Base-by-base conservation (phyloP, 2,888 invertebrate species). In the Torymus texanus region DNA sequence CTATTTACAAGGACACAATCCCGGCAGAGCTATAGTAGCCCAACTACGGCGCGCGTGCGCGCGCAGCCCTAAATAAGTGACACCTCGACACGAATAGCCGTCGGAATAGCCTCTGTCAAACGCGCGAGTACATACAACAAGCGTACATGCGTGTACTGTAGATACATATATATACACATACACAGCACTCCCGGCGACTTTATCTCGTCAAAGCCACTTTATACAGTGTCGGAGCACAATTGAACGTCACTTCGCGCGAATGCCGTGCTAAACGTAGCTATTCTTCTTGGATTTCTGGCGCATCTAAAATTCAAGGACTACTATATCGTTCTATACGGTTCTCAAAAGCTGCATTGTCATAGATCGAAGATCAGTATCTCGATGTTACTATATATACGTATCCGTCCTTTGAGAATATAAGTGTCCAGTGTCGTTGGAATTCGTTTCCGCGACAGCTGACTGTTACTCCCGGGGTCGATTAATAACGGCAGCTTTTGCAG, bases 251-350 rank as follows among this genome's bases (percentile, higher is more conserved):
- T 12, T 16, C 68, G 18, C 50, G 41, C 55, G 62, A n/a, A 24
- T 56, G 41, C 12, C 14, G 29, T 10, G 10, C 51, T 58, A 66
- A 74, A 74, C 50, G 68, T 10, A 16, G 12, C n/a, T 29, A 61
- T n/a, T 18, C 63, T 29, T 66, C 56, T 21, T 11, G 18, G 21
- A 66, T n/a, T 14, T 13, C 58, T 58, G 1, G 41, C 41, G 41
- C 41, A 74, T 74, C 74, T 74, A 14, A 58, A 65, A 66, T 74
- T 74, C 58, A 74, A 66, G 74, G 58, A 50, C 41, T 58, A 18
- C 21, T 21, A 21, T 21, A 21, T 21, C 63, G 65, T 55, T 11
- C 55, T 50, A 16, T 24, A 61, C 24, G 62, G 62, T 14, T 14
- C 50, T 18, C 21, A 41, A 41, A 41, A 41, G 41, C 41, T 41